Evolutionary conservation across 1,140 invertebrate species (phyloP), one percentile per base, ranked within the genome.

Genomic region (Brachionus rubens): DNA sequence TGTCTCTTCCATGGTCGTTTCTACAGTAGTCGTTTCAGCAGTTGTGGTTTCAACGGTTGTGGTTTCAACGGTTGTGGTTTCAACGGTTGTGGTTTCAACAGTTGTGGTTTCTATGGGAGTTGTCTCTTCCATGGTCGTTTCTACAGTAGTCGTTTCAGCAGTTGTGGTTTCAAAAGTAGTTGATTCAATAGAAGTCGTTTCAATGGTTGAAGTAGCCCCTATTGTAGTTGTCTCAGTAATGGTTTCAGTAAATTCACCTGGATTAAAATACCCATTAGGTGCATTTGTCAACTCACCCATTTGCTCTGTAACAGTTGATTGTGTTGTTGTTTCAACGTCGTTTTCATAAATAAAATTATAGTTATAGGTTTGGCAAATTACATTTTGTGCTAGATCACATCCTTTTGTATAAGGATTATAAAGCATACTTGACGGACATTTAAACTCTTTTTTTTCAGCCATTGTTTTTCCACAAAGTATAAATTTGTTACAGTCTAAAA

Each of bases 401-500:
- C 30, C 50, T 50, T 24, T 48, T 16, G 40, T 72, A 5, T 30
- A 24, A n/a, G 46, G 46, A 54, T 72, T 72, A 41, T 72, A 72
- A 2, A 72, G 14, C 46, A 72, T 48, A 21, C 46, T 50, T 12
- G 30, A 21, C 3, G 68, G 68, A 50, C 68, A 72, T 24, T 16
- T 50, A 21, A 50, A 72, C 24, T 50, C 68, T 14, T 50, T 54
- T 24, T 41, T 72, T 52, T 72, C 46, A 3, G 36, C 28, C 14
- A 72, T 24, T 2, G 46, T 72, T 41, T 72, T 26, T 14, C 68
- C 68, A 41, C 68, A 72, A n/a, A 36, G n/a, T 9, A 72, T 72
- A 50, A 72, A 72, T 54, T 50, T 33, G 46, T 54, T 48, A 21
- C 68, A 72, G 16, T 72, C 68, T 72, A n/a, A n/a, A n/a, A n/a